phyloP scores from a whole-genome alignment of 2,797 vertebrate species.

The Enteromius afrohamiltoni region DNA sequence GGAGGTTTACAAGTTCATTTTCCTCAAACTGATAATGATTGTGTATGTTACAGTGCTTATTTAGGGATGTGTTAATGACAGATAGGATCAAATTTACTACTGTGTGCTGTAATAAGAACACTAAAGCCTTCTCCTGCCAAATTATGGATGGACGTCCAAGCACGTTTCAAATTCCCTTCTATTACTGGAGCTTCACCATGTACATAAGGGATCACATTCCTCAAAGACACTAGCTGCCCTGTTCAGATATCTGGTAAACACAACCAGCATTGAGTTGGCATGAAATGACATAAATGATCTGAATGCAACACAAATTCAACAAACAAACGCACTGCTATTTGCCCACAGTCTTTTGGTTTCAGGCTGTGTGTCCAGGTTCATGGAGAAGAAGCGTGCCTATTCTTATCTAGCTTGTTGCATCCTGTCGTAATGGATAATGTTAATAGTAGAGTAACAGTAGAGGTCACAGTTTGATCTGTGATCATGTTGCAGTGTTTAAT shows the following conservation, averaged over 20 bases:
- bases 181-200: not conserved
- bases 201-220: not conserved
- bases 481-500: not conserved
- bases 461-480: not conserved
- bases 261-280: not conserved
- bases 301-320: not conserved
- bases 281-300: not conserved
- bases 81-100: conserved; percentile 47
- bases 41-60: conserved; percentile 35
- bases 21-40: conserved; percentile 6
- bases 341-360: not conserved
- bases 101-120: conserved; percentile 54
- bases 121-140: conserved; percentile 19
- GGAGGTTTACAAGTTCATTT: not conserved
- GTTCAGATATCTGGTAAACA: not conserved
- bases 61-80: not conserved
- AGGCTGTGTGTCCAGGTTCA: not conserved
- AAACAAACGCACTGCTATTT: not conserved
- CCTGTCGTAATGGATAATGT: conserved; percentile 1
- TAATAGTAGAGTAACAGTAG: not conserved
- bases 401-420: conserved; percentile 4
- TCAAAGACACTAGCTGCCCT: not conserved
- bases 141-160: conserved; percentile 7
- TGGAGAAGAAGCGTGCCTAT: not conserved
- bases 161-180: conserved; percentile 25